Percentiles rank a stretch among this genome's conserved stretches.
Conservation (phyloP, 92 coral and sea anemone genomes). For the Phenganax stokvisi region DNA sequence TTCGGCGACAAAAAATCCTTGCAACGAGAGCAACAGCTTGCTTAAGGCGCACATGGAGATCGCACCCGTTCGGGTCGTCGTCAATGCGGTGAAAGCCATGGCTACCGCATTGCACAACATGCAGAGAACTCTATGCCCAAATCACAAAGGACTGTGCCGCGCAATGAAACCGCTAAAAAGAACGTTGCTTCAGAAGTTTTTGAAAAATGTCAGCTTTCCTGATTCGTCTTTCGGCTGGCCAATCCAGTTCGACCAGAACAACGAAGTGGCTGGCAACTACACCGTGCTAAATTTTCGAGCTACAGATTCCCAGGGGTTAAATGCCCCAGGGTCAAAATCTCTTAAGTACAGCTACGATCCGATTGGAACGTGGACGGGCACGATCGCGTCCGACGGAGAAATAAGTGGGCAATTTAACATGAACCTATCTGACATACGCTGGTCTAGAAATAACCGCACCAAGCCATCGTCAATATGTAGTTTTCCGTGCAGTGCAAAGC, state of each 20-base stretch:
- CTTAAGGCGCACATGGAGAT: slow-evolving; percentile 25
- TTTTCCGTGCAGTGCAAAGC: slow-evolving; percentile 26
- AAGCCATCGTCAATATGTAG: slow-evolving; percentile 46
- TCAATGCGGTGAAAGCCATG: slow-evolving; percentile 48
- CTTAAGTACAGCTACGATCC: slow-evolving; percentile 20
- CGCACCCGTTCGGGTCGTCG: slow-evolving; percentile 48
- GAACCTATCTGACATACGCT: slow-evolving; percentile 32
- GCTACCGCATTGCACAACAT: slow-evolving; percentile 49
- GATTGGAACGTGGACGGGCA: slow-evolving; percentile 46
- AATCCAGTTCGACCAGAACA: slow-evolving; percentile 41
- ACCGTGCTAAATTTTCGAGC: slow-evolving; percentile 46
- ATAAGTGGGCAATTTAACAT: slow-evolving; percentile 40
- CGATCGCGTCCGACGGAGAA: slow-evolving; percentile 30
- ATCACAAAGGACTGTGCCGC: slow-evolving; percentile 32
- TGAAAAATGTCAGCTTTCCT: slow-evolving; percentile 47
- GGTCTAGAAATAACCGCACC: background rate
- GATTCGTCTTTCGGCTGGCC: slow-evolving; percentile 46
- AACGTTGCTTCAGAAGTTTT: slow-evolving; percentile 35
- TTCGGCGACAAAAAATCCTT: background rate
- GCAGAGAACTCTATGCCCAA: slow-evolving; percentile 40
- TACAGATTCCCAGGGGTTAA: background rate
- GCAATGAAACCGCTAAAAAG: slow-evolving; percentile 25
- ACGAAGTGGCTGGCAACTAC: slow-evolving; percentile 50
- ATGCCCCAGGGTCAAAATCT: background rate
- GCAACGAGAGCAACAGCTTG: slow-evolving; percentile 18